These are phyloP conservation scores for Belonocnema kinseyi DNA, from an alignment of 1,140 invertebrate species.

Conservation along the genomic window DNA sequence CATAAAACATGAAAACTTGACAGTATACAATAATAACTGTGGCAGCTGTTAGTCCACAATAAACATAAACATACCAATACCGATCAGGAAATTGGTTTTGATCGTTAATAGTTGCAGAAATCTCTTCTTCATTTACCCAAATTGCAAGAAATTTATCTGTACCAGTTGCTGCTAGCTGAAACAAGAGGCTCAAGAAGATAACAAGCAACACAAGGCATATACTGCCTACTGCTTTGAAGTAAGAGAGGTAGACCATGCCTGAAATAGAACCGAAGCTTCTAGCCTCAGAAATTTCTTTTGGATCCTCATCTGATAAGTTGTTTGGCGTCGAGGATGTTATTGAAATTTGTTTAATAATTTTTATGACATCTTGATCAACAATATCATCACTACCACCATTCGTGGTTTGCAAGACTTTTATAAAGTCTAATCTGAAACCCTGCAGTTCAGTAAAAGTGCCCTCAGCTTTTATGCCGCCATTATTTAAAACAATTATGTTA, in stretches of 20 bases:
- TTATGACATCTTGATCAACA: neutral
- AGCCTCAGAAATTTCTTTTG: conserved; percentile 72
- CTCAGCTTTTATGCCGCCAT: conserved; percentile 78
- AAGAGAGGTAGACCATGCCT: conserved; percentile 77
- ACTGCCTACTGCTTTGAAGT: conserved; percentile 78
- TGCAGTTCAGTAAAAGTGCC: conserved; percentile 67
- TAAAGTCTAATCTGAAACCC: conserved; percentile 36
- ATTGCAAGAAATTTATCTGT: conserved; percentile 82
- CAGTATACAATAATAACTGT: too few relatives aligned
- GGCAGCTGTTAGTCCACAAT: too few relatives aligned
- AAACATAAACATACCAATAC: too few relatives aligned
- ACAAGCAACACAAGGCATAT: conserved; percentile 74
- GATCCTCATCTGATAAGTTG: conserved; percentile 53
- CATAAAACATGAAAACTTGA: too few relatives aligned
- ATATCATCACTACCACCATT: conserved; percentile 78
- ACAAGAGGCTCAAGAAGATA: conserved; percentile 72
- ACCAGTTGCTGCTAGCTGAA: conserved; percentile 78
- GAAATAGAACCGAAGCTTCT: conserved; percentile 77
- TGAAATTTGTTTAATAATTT: too few relatives aligned
- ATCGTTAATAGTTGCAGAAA: too few relatives aligned
- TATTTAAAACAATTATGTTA: conserved; percentile 80
- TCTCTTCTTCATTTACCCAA: conserved; percentile 70
- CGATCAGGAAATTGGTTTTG: too few relatives aligned
- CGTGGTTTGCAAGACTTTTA: conserved; percentile 79
- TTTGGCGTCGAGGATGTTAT: too few relatives aligned